A percentile compares a stretch with the other conserved stretches of the same genome.
These are phyloP conservation scores for Eidolon helvum DNA, from an alignment of 2,113 vertebrate species.

Conservation along the genomic window DNA sequence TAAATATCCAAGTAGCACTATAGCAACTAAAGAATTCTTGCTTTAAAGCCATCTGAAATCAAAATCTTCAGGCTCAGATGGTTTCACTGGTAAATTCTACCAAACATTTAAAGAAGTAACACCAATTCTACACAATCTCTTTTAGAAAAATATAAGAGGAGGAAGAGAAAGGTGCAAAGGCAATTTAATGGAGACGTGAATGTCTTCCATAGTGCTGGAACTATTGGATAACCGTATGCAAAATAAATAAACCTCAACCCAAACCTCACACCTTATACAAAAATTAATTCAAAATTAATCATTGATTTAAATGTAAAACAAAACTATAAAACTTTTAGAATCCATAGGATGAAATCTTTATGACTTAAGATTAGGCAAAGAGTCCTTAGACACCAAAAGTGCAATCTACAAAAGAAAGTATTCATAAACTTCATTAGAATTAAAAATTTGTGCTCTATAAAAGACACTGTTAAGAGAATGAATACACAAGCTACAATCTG, in stretches of 20 bases:
- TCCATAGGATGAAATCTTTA: neutral
- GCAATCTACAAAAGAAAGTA: neutral
- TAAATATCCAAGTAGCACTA: neutral
- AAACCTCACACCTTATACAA: neutral
- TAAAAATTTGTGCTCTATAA: neutral
- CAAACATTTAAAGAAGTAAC: neutral
- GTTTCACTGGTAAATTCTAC: neutral
- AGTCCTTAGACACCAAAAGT: neutral
- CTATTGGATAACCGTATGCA: neutral
- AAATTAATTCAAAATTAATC: neutral
- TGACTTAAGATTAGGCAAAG: neutral
- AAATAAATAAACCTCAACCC: neutral
- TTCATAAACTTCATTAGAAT: neutral
- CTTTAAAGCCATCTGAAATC: constrained; percentile 8
- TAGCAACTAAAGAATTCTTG: neutral
- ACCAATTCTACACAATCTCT: neutral
- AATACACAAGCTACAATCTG: neutral
- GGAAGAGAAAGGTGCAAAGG: neutral
- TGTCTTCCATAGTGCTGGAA: neutral
- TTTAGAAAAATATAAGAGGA: neutral
- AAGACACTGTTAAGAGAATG: neutral
- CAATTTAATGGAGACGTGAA: neutral
- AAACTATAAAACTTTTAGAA: neutral
- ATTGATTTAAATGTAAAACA: neutral
- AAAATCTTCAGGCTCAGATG: neutral